These are phyloP conservation scores for Meganola albula DNA, from an alignment of 2,888 invertebrate genomes.

Conservation along the genomic window DNA sequence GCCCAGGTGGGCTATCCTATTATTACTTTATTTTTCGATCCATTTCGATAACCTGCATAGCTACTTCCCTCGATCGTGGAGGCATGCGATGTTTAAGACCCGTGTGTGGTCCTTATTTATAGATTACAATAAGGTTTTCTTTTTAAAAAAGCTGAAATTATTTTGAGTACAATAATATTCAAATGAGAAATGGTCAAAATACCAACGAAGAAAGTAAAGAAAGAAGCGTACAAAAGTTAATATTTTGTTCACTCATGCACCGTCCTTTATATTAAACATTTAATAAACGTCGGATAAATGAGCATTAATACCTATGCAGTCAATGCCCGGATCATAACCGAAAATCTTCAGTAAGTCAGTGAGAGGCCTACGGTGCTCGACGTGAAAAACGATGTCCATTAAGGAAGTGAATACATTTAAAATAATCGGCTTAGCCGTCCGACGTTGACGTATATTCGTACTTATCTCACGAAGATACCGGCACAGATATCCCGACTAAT, in stretches of 20 bases:
- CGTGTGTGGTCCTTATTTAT: constrained; percentile 24
- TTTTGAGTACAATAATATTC: too few relatives aligned
- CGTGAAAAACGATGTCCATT: constrained; percentile 77
- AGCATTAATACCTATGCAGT: constrained; percentile 63
- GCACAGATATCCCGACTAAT: constrained; percentile 75
- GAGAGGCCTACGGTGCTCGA: constrained; percentile 50
- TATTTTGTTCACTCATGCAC: constrained; percentile 34
- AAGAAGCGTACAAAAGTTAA: constrained; percentile 30
- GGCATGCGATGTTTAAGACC: constrained; percentile 24
- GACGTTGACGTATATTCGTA: constrained; percentile 78
- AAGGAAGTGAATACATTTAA: constrained; percentile 79
- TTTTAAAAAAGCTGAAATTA: too few relatives aligned
- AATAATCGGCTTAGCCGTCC: constrained; percentile 77
- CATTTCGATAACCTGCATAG: constrained; percentile 53
- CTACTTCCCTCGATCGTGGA: constrained; percentile 32
- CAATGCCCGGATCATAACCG: constrained; percentile 75
- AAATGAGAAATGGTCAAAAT: too few relatives aligned
- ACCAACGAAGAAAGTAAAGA: too few relatives aligned
- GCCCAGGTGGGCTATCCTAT: constrained; percentile 63
- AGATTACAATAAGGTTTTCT: too few relatives aligned
- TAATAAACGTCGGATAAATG: constrained; percentile 61
- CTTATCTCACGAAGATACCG: constrained; percentile 77
- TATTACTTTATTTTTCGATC: constrained; percentile 63
- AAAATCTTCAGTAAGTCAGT: constrained; percentile 73
- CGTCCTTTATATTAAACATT: constrained; percentile 46